These are phyloP conservation scores for Dryoscopus gambensis DNA, from an alignment of 2,113 vertebrate species.

Conservation along the genomic window DNA sequence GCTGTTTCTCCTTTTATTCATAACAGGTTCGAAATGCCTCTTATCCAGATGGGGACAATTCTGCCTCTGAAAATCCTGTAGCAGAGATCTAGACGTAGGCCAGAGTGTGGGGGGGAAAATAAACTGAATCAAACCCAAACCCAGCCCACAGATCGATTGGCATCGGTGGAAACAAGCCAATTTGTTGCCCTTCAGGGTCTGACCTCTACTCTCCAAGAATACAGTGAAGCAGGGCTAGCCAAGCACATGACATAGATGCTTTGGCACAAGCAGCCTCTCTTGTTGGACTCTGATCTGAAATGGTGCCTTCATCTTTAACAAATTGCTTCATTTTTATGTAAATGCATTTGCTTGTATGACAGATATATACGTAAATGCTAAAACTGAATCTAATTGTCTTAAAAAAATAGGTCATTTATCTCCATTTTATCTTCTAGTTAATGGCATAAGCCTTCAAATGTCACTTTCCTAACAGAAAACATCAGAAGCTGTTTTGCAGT, in stretches of 20 bases:
- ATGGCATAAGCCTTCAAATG: background rate
- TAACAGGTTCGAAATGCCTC: background rate
- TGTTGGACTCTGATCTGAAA: background rate
- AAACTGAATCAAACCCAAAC: background rate
- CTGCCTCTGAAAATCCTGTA: background rate
- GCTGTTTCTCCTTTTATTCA: no score
- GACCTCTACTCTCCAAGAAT: background rate
- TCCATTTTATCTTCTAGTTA: background rate
- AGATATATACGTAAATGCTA: background rate
- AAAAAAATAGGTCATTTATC: background rate
- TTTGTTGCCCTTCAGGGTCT: background rate
- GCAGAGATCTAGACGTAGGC: background rate
- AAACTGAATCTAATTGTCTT: background rate
- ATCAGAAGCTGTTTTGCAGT: background rate
- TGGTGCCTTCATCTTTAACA: background rate
- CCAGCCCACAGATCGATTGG: background rate
- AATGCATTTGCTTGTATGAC: background rate
- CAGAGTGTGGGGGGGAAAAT: accelerated
- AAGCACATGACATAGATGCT: background rate
- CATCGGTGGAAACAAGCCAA: background rate
- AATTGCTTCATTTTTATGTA: background rate
- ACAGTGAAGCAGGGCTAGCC: background rate
- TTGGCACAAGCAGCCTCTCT: background rate
- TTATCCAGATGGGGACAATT: background rate
- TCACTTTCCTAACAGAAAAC: background rate